A percentile compares a stretch with the other conserved stretches of the same genome.
Conservation (phyloP, 2,888 invertebrate species). For the Tenthredo scrophulariae region DNA sequence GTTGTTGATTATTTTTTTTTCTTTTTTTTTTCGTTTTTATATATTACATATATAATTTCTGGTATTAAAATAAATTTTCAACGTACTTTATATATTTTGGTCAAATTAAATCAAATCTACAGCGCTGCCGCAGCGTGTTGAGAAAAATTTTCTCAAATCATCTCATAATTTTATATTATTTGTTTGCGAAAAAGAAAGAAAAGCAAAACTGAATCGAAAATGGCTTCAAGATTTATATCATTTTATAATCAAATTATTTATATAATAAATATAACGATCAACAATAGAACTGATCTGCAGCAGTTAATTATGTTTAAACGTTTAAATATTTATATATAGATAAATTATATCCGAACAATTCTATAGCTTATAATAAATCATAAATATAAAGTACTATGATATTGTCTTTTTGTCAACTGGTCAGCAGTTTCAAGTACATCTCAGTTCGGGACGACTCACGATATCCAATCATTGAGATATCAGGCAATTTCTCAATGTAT, state of each 20-base stretch:
- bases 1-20: not conserved
- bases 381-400: conserved; percentile 14
- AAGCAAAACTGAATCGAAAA: not conserved
- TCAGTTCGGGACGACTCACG: not conserved
- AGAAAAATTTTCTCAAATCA: not conserved
- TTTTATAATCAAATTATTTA: not conserved
- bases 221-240: not conserved
- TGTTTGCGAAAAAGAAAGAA: not conserved
- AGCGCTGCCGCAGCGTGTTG: not conserved
- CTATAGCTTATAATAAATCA: not conserved
- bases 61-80: conserved; percentile 41
- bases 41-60: conserved; percentile 9
- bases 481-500: not conserved
- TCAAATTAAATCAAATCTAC: not conserved
- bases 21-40: not conserved
- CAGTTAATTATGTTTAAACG: not conserved
- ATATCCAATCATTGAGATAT: not conserved
- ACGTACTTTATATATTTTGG: not conserved
- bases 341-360: not conserved
- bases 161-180: not conserved
- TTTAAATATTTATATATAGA: not conserved
- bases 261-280: not conserved
- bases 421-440: conserved; percentile 50
- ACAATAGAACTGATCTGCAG: not conserved
- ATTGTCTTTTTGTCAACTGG: conserved; percentile 52